phyloP scores from a whole-genome alignment of 2,888 invertebrate genomes.

The Colostygia pectinataria region DNA sequence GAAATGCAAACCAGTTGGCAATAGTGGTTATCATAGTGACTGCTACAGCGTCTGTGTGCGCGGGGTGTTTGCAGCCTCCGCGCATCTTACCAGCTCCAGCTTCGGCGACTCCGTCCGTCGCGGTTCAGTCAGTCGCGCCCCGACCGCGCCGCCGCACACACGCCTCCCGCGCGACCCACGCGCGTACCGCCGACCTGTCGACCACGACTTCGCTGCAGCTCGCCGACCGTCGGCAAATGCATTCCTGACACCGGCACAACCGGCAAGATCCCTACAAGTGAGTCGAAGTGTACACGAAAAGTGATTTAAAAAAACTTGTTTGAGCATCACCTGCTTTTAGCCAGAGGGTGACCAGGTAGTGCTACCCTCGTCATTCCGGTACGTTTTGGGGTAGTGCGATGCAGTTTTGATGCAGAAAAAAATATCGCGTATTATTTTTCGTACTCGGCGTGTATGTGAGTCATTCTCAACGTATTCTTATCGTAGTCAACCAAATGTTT shows the following conservation, averaged over 20 bases:
- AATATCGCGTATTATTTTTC: neutral
- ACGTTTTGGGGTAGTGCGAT: slow-evolving; percentile 10
- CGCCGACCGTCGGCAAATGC: slow-evolving; percentile 50
- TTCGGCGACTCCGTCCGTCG: neutral
- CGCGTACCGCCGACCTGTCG: slow-evolving; percentile 31
- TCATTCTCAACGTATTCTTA: slow-evolving; percentile 1
- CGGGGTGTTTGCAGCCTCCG: slow-evolving; percentile 54
- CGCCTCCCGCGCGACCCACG: slow-evolving; percentile 34
- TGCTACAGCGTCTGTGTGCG: slow-evolving; percentile 1
- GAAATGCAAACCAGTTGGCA: slow-evolving; percentile 9
- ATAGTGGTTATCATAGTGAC: neutral
- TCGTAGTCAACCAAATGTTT: neutral
- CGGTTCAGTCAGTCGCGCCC: slow-evolving; percentile 53
- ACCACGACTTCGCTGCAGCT: slow-evolving; percentile 39
- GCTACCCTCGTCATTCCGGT: slow-evolving; percentile 18
- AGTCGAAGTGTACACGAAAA: slow-evolving; percentile 38
- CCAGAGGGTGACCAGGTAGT: slow-evolving; percentile 10
- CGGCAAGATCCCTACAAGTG: slow-evolving; percentile 52
- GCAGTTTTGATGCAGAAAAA: slow-evolving; percentile 8
- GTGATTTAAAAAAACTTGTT: slow-evolving; percentile 14
- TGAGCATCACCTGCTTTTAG: neutral
- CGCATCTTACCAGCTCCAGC: slow-evolving; percentile 28
- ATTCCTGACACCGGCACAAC: slow-evolving; percentile 61
- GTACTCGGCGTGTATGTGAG: slow-evolving; percentile 1
- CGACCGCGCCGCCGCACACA: slow-evolving; percentile 43